A percentile compares a stretch with the other conserved stretches of the same genome.
phyloP scores from a whole-genome alignment of 2,113 vertebrate species.

The Calidris pygmaea region DNA sequence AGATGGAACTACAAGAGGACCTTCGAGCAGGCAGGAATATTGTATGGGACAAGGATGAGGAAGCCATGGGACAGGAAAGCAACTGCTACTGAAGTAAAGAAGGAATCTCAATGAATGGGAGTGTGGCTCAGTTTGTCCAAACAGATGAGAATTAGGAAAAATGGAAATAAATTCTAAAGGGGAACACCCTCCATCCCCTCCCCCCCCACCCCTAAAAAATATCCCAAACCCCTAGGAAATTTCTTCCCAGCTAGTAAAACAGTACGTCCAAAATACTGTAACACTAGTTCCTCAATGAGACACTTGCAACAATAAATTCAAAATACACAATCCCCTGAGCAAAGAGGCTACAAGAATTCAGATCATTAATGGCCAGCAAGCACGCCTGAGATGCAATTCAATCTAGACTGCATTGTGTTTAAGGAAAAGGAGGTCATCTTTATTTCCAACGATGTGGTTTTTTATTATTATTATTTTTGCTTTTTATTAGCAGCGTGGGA shows the following conservation, averaged over 20 bases:
- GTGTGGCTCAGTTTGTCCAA: rapidly evolving
- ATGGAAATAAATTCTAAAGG: not conserved
- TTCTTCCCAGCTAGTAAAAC: not conserved
- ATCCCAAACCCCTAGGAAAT: not conserved
- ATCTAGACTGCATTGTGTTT: rapidly evolving
- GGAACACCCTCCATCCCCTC: not conserved
- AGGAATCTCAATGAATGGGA: rapidly evolving
- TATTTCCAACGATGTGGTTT: not conserved
- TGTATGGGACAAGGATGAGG: rapidly evolving
- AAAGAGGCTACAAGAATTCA: not conserved
- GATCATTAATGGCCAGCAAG: not conserved
- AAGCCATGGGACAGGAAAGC: not conserved
- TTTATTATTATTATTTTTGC: not conserved
- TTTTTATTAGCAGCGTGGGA: not conserved
- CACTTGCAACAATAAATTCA: not conserved
- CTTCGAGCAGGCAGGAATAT: not conserved
- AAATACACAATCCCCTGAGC: not conserved
- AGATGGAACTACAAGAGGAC: not conserved
- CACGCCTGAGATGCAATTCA: not conserved
- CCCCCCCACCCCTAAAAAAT: rapidly evolving
- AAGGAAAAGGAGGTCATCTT: not conserved
- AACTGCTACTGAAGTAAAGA: not conserved
- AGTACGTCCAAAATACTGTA: not conserved
- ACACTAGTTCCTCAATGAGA: not conserved
- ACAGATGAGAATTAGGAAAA: not conserved